Evolutionary conservation across 2,113 vertebrate species (phyloP), one percentile per base, ranked within the genome.

Genomic region (Mus spicilegus): DNA sequence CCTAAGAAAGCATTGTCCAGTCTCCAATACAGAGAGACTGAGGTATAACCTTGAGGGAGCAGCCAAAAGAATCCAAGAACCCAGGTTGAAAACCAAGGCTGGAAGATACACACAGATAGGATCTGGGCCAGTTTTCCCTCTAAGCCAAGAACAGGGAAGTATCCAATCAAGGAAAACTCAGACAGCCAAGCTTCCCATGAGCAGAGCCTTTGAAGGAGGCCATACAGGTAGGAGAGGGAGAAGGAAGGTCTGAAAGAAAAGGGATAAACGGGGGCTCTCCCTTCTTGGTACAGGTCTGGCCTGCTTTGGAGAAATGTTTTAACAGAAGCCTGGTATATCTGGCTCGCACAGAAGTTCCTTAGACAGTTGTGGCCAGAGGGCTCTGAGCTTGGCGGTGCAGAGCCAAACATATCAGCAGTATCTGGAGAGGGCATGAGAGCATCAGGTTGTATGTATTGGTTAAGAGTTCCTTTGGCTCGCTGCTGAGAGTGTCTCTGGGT

Each of bases 161-260:
- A 51, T 26, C 46, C 63, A 72, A 51, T 7, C 20, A 39, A 56
- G 67, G 22, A 72, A 54, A 22, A 10, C 69, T 56, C 16, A 19
- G 24, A 24, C 8, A 42, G 84, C 28, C 14, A 36, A 42, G 51
- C 72, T 12, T 24, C 24, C 69, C 36, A 12, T 39, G 51, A 58
- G 22, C 9, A 0, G 36, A 42, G 36, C 4, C 36, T 73, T 58
- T 73, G 51, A n/a, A 1, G 20, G 6, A 73, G 36, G 14, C 69
- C 14, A 58, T 13, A 24, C 49, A 73, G 67, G 49, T 73, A 54
- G 49, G 24, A 72, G 54, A 20, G 3, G 30, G 33, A n/a, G 33
- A n/a, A 2, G 1, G 0, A 5, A 33, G 46, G 12, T 13, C 22
- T 4, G 13, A 36, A 16, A 3, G 42, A 63, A 17, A 8, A 56